Conservation (phyloP, 2,888 invertebrate species). For the Drosophila algonquin region DNA sequence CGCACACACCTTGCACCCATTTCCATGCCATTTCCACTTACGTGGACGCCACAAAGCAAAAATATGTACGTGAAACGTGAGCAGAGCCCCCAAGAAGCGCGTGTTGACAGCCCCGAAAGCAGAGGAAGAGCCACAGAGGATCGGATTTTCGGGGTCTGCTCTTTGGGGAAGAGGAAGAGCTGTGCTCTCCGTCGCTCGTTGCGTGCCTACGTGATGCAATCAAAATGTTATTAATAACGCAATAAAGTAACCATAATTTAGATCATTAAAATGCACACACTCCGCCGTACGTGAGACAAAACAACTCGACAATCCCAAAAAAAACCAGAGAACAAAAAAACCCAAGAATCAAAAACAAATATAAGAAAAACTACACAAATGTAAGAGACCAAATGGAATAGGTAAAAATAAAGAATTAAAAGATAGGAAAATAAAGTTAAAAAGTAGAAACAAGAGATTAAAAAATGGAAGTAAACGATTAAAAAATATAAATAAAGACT, state of each 20-base stretch:
- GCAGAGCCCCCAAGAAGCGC: conserved; percentile 20
- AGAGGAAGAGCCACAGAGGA: neutral
- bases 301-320: neutral
- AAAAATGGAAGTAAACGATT: too few relatives aligned
- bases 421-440: too few relatives aligned
- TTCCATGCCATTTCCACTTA: conserved; percentile 72
- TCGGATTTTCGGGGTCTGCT: conserved; percentile 7
- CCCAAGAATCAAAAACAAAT: too few relatives aligned
- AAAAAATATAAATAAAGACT: too few relatives aligned
- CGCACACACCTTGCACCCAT: conserved; percentile 58
- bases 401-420: too few relatives aligned
- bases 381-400: too few relatives aligned
- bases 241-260: conserved; percentile 77
- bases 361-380: too few relatives aligned
- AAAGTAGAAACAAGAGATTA: too few relatives aligned
- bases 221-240: conserved; percentile 78
- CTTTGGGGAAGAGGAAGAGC: conserved; percentile 25
- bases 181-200: conserved; percentile 5
- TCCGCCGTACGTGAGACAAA: conserved; percentile 64
- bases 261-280: conserved; percentile 77
- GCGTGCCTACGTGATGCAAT: conserved; percentile 75
- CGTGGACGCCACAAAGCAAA: conserved; percentile 48
- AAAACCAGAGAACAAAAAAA: neutral
- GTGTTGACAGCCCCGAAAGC: conserved; percentile 24
- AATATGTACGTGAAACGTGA: conserved; percentile 60